Percentiles rank a stretch among this genome's conserved stretches.
Conservation (phyloP, 2,797 vertebrate species). For the Rachycentron canadum region DNA sequence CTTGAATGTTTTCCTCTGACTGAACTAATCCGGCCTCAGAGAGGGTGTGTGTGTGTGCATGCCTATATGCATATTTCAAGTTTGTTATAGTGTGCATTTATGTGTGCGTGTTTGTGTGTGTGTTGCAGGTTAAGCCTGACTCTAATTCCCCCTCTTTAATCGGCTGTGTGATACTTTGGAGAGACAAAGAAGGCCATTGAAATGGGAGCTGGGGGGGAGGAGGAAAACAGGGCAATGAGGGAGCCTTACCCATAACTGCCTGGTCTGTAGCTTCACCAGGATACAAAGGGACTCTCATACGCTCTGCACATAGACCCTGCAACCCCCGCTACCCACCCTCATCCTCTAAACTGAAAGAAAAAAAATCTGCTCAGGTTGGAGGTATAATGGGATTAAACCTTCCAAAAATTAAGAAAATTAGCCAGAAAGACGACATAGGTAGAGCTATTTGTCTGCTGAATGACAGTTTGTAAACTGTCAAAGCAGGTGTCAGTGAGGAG, state of each 20-base stretch:
- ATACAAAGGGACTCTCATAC: constrained; percentile 84
- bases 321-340: constrained; percentile 31
- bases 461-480: not conserved
- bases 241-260: constrained; percentile 76
- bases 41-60: not conserved
- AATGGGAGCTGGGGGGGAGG: constrained; percentile 44
- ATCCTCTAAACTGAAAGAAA: constrained; percentile 13
- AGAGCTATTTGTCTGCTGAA: not conserved
- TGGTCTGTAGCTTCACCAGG: constrained; percentile 76
- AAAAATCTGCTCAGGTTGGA: constrained; percentile 42
- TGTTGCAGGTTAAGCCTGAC: constrained; percentile 78
- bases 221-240: constrained; percentile 55
- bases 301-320: constrained; percentile 52
- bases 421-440: not conserved
- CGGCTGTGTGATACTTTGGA: constrained; percentile 86
- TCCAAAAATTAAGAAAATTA: constrained; percentile 24
- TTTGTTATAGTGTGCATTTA: constrained; percentile 25
- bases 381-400: constrained; percentile 53
- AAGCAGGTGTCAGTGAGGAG: constrained; percentile 1
- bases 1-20: not conserved
- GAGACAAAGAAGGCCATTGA: constrained; percentile 88
- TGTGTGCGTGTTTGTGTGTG: constrained; percentile 36
- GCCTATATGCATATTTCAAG: constrained; percentile 50
- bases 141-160: constrained; percentile 88
- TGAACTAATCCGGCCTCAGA: constrained; percentile 5